Evolutionary conservation across 2,888 invertebrate genomes (phyloP).

Genomic region (Dorcus parallelipipedus): DNA sequence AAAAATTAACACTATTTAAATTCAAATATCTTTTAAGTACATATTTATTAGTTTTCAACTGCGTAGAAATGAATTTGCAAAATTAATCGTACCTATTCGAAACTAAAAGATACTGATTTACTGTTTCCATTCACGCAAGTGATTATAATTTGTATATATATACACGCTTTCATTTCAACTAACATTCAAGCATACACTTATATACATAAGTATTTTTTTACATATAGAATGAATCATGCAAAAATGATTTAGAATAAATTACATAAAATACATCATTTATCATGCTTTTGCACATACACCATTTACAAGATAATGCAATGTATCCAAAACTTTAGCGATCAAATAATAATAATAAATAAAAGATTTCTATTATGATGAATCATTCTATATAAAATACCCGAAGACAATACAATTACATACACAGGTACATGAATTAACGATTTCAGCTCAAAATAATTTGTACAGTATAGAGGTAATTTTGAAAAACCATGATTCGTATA

Average conservation of each 20-base stretch:
- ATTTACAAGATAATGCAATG: not conserved
- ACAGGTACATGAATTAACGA: constrained; percentile 24
- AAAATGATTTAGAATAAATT: constrained; percentile 3
- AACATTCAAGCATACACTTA: not conserved
- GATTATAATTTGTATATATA: not conserved
- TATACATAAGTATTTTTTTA: not conserved
- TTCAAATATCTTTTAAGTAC: too few relatives aligned
- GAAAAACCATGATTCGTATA: not conserved
- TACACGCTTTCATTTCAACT: not conserved
- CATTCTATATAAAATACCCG: constrained; percentile 17
- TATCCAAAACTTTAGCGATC: not conserved
- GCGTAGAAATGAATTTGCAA: too few relatives aligned
- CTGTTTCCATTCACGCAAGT: too few relatives aligned
- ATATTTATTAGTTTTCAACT: too few relatives aligned
- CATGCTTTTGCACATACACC: not conserved
- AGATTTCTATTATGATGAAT: not conserved
- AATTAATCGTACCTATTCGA: too few relatives aligned
- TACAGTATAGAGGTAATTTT: constrained; percentile 5
- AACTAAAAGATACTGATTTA: too few relatives aligned
- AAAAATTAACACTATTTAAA: too few relatives aligned
- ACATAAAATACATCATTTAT: not conserved
- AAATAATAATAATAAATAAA: not conserved
- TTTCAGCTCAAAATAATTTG: constrained; percentile 8
- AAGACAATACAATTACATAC: constrained; percentile 14
- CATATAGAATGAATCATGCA: not conserved